A percentile compares a stretch with the other conserved stretches of the same genome.
phyloP scores from a whole-genome alignment of 2,888 invertebrate genomes.

The Notodonta ziczac region DNA sequence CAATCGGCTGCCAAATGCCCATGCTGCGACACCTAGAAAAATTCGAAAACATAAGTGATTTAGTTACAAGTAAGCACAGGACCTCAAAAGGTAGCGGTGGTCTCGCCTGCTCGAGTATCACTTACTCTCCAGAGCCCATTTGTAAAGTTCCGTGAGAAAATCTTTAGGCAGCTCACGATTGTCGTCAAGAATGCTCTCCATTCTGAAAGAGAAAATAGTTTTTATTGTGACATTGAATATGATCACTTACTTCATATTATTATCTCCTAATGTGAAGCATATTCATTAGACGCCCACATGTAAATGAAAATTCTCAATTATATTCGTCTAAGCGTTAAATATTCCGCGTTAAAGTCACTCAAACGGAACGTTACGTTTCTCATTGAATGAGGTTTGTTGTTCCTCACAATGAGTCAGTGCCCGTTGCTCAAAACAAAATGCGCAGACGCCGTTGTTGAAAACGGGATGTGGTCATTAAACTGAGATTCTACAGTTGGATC shows the following conservation, averaged over 20 bases:
- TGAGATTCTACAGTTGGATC: constrained; percentile 71
- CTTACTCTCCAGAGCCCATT: constrained; percentile 94
- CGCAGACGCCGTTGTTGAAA: constrained; percentile 68
- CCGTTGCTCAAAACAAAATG: constrained; percentile 72
- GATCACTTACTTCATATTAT: neutral
- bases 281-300: constrained; percentile 30
- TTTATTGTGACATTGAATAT: neutral
- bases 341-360: constrained; percentile 51
- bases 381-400: constrained; percentile 73
- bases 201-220: constrained; percentile 73
- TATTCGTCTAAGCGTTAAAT: constrained; percentile 44
- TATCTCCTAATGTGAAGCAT: constrained; percentile 22
- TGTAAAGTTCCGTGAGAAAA: constrained; percentile 89
- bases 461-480: constrained; percentile 82
- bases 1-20: constrained; percentile 91
- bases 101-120: constrained; percentile 44
- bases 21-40: constrained; percentile 89
- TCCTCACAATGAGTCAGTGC: constrained; percentile 69
- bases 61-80: constrained; percentile 8
- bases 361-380: constrained; percentile 59
- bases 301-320: constrained; percentile 40
- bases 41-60: too few relatives aligned
- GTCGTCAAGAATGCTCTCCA: constrained; percentile 85
- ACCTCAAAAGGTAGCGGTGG: constrained; percentile 29
- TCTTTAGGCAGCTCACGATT: constrained; percentile 87